Conservation (phyloP, 2,113 vertebrate species). For the Hydrolagus affinis region DNA sequence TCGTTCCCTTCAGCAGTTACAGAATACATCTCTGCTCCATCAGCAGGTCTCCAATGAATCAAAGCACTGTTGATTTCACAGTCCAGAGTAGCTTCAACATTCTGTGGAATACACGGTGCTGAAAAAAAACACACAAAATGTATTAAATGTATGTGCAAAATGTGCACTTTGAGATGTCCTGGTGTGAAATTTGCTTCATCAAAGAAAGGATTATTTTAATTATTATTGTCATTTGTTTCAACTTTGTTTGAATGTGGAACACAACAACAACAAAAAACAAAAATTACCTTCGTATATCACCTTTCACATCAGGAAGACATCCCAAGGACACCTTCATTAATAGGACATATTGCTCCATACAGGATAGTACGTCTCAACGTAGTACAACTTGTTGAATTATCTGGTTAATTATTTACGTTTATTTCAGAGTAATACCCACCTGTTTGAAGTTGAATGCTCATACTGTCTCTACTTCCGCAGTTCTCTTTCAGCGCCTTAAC, state of each 20-base stretch:
- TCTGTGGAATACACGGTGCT: conserved; percentile 36
- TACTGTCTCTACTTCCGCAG: conserved; percentile 46
- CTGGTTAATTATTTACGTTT: neutral
- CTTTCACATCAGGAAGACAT: too few relatives aligned
- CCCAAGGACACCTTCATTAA: neutral
- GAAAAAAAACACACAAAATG: too few relatives aligned
- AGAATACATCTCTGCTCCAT: conserved; percentile 49
- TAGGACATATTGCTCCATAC: neutral
- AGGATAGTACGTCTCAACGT: neutral
- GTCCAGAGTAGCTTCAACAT: conserved; percentile 34
- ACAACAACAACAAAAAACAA: too few relatives aligned
- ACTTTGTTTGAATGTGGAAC: neutral
- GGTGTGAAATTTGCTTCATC: too few relatives aligned
- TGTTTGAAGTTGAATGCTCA: conserved; percentile 40
- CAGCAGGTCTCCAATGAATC: conserved; percentile 54
- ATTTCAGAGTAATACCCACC: conserved; percentile 41
- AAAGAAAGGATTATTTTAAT: too few relatives aligned
- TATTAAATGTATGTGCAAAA: too few relatives aligned
- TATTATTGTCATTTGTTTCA: neutral
- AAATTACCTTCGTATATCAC: too few relatives aligned
- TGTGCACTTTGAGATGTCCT: too few relatives aligned
- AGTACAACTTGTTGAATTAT: neutral
- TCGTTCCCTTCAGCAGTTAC: conserved; percentile 43
- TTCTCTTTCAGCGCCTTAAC: conserved; percentile 52
- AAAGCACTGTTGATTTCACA: conserved; percentile 48